Base-by-base conservation (phyloP, 2,888 invertebrate genomes). In the Cephus rjabovi region DNA sequence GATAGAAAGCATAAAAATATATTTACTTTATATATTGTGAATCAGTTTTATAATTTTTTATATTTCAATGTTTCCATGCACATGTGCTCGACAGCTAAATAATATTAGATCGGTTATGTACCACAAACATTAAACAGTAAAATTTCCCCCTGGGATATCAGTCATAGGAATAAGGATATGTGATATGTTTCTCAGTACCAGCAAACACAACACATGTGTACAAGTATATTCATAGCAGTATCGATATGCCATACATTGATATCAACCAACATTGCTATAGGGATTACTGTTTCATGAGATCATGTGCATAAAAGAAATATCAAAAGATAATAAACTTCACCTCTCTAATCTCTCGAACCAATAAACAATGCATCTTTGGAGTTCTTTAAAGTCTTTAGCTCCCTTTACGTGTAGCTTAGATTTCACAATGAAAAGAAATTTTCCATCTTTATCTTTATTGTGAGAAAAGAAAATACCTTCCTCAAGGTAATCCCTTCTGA, bases 371-470 rank as follows among this genome's bases (percentile, higher is more conserved):
- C 96, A 94, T 89, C 94, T 94, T 89, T 97, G 96, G 11, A 97
- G 90, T 68, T 96, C 96, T 0, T 95, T 95, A 84, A 96, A 94
- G 86, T 96, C 95, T 85, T 95, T 94, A 33, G 94, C 92, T 15
- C 96, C 96, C 93, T 97, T 98, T 4, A 94, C 93, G 88, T 98
- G 97, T 87, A 95, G 93, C 89, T 96, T 96, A 9, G 96, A 95
- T 89, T 95, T 96, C 83, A 98, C 95, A 84, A 98, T 94, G 73
- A 98, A 92, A 74, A 98, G 88, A 11, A 94, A 92, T 87, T 95
- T 95, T 0, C 97, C 97, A 91, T 98, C 97, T 73, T 95, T 93
- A 89, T 98, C 98, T 85, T 94, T 93, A 69, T 96, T 96, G 86
- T 95, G 95, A 0, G 95, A 94, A 89, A 96, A 98, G 79, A 97